Evolutionary conservation across 2,797 vertebrate species (phyloP), one percentile per base, ranked within the genome.

Genomic region (Girardinus metallicus): DNA sequence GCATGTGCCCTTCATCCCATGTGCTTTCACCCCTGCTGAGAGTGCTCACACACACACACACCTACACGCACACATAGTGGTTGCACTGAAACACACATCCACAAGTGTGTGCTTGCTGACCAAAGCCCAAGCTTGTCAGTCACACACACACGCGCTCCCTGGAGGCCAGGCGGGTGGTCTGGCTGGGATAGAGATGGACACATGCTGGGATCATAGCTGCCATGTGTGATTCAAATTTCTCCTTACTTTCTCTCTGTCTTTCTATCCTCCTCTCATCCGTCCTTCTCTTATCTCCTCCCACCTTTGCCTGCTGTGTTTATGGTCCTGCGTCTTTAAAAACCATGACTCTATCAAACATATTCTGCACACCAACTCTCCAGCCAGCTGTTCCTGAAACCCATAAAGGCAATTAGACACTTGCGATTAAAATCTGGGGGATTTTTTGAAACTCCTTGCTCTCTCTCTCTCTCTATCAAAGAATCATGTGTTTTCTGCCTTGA

Each of bases 191-290:
- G 84, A 86, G 78, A 93, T 88, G 91, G 89, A 92, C 90, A 83
- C 94, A 91, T 82, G 93, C 92, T 92, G 94, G 78, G 91, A 90
- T 91, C 90, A 93, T 91, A 92, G 90, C 86, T 85, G 83, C 88
- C 86, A 83, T 70, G 85, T 89, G 89, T 90, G 89, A 91, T 91
- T 90, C 91, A 88, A 85, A 85, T 87, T 86, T 91, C 73, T 85
- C 68, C 53, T 78, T 78, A 76, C 34, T 73, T 49, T 83, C 51
- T 80, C 31, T 82, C 51, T 74, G 36, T 83, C 68, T 78, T 71
- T 80, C 79, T 86, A 68, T 80, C 79, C 86, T 83, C 88, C 80
- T 81, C 39, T 44, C 79, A 86, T 86, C 83, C 78, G 80, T 85
- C 77, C 80, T 83, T 80, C 82, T 82, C 84, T 89, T 80, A 87